phyloP scores from a whole-genome alignment of 2,888 invertebrate species.

The Coleophora deauratella region DNA sequence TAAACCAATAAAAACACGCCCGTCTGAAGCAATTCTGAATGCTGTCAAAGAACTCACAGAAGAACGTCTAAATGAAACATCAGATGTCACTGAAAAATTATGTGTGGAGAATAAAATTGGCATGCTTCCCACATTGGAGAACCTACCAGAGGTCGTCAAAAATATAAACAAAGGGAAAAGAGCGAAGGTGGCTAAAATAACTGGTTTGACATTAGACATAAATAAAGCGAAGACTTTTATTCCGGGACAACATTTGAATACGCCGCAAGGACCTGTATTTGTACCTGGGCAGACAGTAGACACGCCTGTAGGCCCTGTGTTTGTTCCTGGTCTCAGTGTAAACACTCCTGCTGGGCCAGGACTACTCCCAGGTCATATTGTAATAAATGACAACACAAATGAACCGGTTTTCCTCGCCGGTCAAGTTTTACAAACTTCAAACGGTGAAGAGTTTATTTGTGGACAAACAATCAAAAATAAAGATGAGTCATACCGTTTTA shows the following conservation, averaged over 20 bases:
- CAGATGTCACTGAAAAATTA: constrained; percentile 75
- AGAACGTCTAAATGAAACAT: constrained; percentile 74
- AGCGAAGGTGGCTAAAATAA: constrained; percentile 74
- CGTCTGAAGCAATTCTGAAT: constrained; percentile 53
- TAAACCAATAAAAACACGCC: constrained; percentile 68
- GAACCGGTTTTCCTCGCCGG: constrained; percentile 81
- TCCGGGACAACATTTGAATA: constrained; percentile 81
- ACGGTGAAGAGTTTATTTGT: constrained; percentile 75
- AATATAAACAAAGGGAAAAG: constrained; percentile 75
- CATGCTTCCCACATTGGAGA: constrained; percentile 76
- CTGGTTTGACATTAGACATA: constrained; percentile 77
- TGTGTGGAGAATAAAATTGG: constrained; percentile 67
- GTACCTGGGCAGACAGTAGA: constrained; percentile 84
- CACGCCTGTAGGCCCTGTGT: constrained; percentile 78
- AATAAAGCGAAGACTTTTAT: constrained; percentile 80
- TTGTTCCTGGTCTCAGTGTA: constrained; percentile 83
- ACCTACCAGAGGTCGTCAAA: constrained; percentile 77
- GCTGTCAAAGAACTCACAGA: constrained; percentile 71
- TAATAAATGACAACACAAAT: constrained; percentile 72
- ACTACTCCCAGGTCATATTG: constrained; percentile 82
- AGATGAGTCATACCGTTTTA: constrained; percentile 70
- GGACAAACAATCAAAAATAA: constrained; percentile 77
- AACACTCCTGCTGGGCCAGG: constrained; percentile 79
- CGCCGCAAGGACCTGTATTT: constrained; percentile 80
- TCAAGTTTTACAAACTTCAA: constrained; percentile 76